Conservation (phyloP, 2,113 vertebrate species). For the Notothenia rossii region DNA sequence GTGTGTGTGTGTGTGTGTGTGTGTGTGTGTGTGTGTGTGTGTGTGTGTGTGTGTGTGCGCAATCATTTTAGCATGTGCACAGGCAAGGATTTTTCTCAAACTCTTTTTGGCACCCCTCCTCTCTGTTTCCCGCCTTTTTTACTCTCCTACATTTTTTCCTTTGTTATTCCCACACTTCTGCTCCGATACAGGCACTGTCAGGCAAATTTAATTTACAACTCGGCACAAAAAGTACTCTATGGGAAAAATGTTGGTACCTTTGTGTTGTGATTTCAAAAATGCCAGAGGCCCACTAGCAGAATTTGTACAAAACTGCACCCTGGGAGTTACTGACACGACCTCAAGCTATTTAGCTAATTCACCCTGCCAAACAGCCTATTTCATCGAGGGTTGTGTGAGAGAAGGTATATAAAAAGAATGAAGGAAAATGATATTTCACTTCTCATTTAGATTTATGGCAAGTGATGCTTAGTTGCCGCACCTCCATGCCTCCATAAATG, state of each 20-base stretch:
- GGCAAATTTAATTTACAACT: constrained; percentile 25
- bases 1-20: neutral
- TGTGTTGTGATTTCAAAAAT: constrained; percentile 38
- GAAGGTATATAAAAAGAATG: constrained; percentile 11
- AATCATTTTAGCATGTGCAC: constrained; percentile 17
- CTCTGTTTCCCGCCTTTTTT: constrained; percentile 1
- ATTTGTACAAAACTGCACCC: constrained; percentile 31
- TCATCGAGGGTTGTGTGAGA: constrained; percentile 41
- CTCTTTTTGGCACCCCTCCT: constrained; percentile 2
- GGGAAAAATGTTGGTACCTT: constrained; percentile 7
- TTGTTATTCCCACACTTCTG: constrained; percentile 37
- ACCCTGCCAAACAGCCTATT: constrained; percentile 3
- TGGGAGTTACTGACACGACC: constrained; percentile 31
- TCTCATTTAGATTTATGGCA: constrained; percentile 65
- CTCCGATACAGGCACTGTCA: neutral
- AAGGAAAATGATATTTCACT: constrained; percentile 40
- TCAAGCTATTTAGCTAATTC: neutral
- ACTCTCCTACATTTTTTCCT: constrained; percentile 7
- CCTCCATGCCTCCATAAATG: constrained; percentile 56
- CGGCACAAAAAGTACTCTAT: neutral
- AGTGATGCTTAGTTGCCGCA: constrained; percentile 35
- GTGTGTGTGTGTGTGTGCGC: neutral
- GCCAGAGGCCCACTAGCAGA: neutral
- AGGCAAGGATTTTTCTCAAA: constrained; percentile 26
- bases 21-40: neutral